Evolutionary conservation across 92 coral and sea anemone genomes (phyloP), one percentile per base, ranked within the genome.

Genomic region (Bergia sp.): DNA sequence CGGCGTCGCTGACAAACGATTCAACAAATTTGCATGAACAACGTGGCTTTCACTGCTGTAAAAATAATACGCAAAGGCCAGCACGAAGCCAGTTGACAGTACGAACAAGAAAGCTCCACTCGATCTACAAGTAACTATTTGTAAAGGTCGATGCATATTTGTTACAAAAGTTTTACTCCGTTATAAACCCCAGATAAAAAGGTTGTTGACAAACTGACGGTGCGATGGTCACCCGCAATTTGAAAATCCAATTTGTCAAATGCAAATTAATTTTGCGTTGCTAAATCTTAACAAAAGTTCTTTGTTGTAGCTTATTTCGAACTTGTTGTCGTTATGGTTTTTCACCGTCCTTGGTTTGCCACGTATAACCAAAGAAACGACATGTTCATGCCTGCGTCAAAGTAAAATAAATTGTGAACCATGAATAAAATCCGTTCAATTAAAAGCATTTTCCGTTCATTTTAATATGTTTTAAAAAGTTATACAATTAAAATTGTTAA

Each of bases 181-280:
- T 53, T 53, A 0, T 12, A 53, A 53, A 53, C 13, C 1, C 16
- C 16, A 53, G 13, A 67, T 16, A 29, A 69, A 10, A 11, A 55
- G 43, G 44, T 69, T 43, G 67, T 66, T 42, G 9, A 66, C 74
- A 64, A 5, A n/a, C 16, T 53, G 72, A 12, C 12, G 43, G 43
- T 29, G n/a, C 42, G 76, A 44, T 41, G 21, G 4, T 40, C 86
- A 82, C 61, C 77, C 76, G 77, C 77, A 82, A 13, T n/a, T 40
- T 74, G 86, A 37, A 77, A 87, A 18, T 85, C 44, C 53, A 80
- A 89, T 39, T 92, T 94, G 40, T 86, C 81, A 29, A 29, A 29
- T 29, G 29, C 29, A 29, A 29, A 29, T 29, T 29, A 29, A 29
- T 29, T 29, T 29, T 29, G 29, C 29, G 29, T 41, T 90, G 10